phyloP scores from a whole-genome alignment of 2,797 vertebrate species.

The Enteromius anoplus region DNA sequence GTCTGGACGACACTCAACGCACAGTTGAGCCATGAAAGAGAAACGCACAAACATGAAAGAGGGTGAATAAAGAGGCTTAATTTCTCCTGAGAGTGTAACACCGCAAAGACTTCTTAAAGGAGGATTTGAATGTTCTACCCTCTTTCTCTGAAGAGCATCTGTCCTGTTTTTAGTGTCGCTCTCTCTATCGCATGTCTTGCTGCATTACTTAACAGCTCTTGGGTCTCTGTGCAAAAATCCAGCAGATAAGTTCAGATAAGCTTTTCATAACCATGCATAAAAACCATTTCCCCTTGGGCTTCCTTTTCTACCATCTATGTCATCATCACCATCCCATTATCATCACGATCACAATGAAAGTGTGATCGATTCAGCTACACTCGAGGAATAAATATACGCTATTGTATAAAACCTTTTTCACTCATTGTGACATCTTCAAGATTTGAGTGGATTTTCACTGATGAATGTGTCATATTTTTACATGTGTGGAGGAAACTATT shows the following conservation, averaged over 20 bases:
- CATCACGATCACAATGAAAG: slow-evolving; percentile 1
- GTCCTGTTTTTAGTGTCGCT: slow-evolving; percentile 24
- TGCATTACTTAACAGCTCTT: slow-evolving; percentile 26
- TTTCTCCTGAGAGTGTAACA: slow-evolving; percentile 48
- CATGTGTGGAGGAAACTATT: not conserved
- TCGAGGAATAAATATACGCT: not conserved
- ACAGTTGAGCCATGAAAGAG: slow-evolving; percentile 28
- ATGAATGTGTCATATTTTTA: not conserved
- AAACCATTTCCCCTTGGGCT: not conserved
- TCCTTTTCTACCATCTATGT: slow-evolving; percentile 10
- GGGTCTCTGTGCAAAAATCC: slow-evolving; percentile 25
- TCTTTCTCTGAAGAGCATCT: slow-evolving; percentile 29
- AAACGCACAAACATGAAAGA: slow-evolving; percentile 41
- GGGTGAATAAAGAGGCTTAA: slow-evolving; percentile 40
- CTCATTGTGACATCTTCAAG: not conserved
- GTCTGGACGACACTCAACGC: slow-evolving; percentile 6
- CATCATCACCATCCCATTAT: slow-evolving; percentile 7
- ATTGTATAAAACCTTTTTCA: not conserved
- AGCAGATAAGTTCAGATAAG: not conserved
- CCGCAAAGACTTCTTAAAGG: slow-evolving; percentile 31
- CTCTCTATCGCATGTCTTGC: slow-evolving; percentile 9
- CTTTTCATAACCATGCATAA: slow-evolving; percentile 2
- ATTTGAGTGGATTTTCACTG: slow-evolving; percentile 1
- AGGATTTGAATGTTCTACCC: slow-evolving; percentile 31
- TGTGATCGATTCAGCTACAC: slow-evolving; percentile 1